Conservation (phyloP, 1,140 invertebrate genomes). For the Thrips palmi region DNA sequence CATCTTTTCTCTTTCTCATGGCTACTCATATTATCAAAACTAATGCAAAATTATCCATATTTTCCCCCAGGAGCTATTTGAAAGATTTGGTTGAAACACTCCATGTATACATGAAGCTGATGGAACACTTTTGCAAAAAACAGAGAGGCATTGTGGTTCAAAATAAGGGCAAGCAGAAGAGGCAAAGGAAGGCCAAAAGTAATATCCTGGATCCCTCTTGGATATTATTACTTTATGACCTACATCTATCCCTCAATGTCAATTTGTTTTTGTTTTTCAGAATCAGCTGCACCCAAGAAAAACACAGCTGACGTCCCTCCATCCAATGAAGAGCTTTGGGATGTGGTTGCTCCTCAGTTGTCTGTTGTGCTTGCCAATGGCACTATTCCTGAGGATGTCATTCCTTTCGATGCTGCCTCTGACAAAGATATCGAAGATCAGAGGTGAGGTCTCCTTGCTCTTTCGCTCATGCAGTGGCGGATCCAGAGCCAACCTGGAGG, state of each 20-base stretch:
- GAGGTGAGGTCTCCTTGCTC: slow-evolving; percentile 39
- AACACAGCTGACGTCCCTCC: slow-evolving; percentile 9
- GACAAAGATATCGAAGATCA: slow-evolving; percentile 72
- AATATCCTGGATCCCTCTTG: not conserved
- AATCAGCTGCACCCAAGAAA: slow-evolving; percentile 12
- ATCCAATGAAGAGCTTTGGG: slow-evolving; percentile 28
- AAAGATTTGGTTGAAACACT: slow-evolving; percentile 74
- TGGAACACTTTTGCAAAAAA: slow-evolving; percentile 59
- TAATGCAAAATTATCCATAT: slow-evolving; percentile 7
- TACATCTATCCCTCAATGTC: slow-evolving; percentile 1
- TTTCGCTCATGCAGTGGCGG: not conserved
- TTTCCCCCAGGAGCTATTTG: slow-evolving; percentile 47
- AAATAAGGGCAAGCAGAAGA: slow-evolving; percentile 37
- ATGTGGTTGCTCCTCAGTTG: slow-evolving; percentile 45
- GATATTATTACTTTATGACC: not conserved
- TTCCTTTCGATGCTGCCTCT: slow-evolving; percentile 74
- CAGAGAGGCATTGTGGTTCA: slow-evolving; percentile 49
- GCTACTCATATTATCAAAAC: not conserved
- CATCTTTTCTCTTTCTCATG: slow-evolving; percentile 7
- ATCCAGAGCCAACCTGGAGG: not conserved
- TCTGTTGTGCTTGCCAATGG: slow-evolving; percentile 41
- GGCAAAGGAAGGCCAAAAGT: slow-evolving; percentile 29
- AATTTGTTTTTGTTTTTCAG: slow-evolving; percentile 7
- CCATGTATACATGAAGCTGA: slow-evolving; percentile 83
- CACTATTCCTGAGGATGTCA: slow-evolving; percentile 36